Percentiles rank a stretch among this genome's conserved stretches.
Evolutionary conservation across 2,113 vertebrate genomes (phyloP).

Genomic region (Helogale parvula): DNA sequence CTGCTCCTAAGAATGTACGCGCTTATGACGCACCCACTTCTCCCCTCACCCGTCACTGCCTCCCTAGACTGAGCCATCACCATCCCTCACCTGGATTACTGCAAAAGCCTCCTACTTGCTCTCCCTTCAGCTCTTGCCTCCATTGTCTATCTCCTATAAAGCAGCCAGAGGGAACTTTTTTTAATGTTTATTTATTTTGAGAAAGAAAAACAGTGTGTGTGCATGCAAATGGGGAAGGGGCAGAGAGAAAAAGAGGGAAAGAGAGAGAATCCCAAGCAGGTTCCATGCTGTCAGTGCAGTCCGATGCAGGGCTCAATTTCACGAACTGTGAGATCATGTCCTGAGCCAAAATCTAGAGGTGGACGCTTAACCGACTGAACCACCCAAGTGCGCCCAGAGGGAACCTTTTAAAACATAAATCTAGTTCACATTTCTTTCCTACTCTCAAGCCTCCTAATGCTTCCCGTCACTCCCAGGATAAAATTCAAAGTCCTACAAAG

Average conservation of each 20-base stretch:
- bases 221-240: too few species aligned
- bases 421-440: not conserved
- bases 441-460: not conserved
- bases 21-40: not conserved
- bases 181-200: too few species aligned
- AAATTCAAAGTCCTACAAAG: not conserved
- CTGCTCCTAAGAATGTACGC: not conserved
- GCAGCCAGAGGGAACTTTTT: not conserved
- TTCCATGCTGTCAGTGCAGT: too few species aligned
- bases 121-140: not conserved
- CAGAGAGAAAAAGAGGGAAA: too few species aligned
- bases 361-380: too few species aligned
- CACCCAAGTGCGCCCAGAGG: not conserved
- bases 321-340: too few species aligned
- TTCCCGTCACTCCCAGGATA: not conserved
- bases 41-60: not conserved
- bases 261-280: too few species aligned
- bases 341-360: too few species aligned
- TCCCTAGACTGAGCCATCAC: not conserved
- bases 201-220: too few species aligned
- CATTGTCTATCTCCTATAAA: not conserved
- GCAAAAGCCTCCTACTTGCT: not conserved
- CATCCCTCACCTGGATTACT: not conserved
- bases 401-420: not conserved
- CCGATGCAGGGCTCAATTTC: too few species aligned